Base-by-base conservation (phyloP, 2,888 invertebrate genomes). In the Bombylius major region DNA sequence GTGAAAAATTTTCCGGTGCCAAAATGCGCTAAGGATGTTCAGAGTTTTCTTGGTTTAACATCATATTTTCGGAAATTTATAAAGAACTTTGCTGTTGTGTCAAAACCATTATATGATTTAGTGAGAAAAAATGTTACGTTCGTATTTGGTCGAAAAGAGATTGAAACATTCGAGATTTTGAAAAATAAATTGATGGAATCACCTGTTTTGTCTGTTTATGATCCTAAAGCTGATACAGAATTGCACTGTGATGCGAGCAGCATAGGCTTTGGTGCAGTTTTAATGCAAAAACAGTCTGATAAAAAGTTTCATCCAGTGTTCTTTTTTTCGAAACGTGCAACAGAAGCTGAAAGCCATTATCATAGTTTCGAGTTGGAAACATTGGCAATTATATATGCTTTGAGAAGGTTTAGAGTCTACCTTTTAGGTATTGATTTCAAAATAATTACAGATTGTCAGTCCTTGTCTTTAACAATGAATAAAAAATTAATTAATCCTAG, bases 281-380 rank as follows among this genome's bases (percentile, higher is more conserved):
- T 65, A n/a, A 23, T 67, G n/a, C 64, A 65, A 50, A 54, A 47
- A 49, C 58, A 60, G 52, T 31, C 5, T 8, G 61, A 65, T 57
- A 56, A 53, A 9, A 60, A 62, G 56, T 64, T 66, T 39, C 63
- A 66, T 39, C 66, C 66, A 5, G 59, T 68, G 8, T 62, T 60
- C 47, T 68, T 62, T 57, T 66, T 64, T 58, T 67, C 66, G 46
- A 61, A 63, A 54, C 57, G 63, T 50, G 64, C 65, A 3, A 60
- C 64, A 1, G 56, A 55, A 7, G 47, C 56, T 13, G 67, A 68
- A 51, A 50, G 61, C 9, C 61, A 63, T 47, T 66, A 62, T 51
- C 63, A 66, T 51, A 64, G 65, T 53, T 67, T 58, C 58, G 67
- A 67, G 51, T 54, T 69, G 9, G 66, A 68, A 59, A 62, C 61